Evolutionary conservation across 2,888 invertebrate genomes (phyloP), one percentile per base, ranked within the genome.

Genomic region (Odontocolon sp.): DNA sequence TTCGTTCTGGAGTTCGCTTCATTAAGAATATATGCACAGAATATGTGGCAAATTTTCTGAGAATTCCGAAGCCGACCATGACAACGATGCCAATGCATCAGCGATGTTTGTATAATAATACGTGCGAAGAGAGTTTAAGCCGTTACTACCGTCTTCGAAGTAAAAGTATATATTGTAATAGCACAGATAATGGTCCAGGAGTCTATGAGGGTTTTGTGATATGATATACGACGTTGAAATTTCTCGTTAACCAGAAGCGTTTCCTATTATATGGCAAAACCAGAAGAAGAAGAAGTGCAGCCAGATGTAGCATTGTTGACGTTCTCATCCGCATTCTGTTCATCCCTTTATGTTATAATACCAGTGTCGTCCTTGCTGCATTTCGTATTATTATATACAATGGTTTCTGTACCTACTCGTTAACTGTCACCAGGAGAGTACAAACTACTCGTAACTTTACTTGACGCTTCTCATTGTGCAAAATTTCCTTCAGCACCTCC

Each of bases 71-170:
- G 14, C 28, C 40, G 28, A 8, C 16, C n/a, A 23, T n/a, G 47
- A 36, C 21, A 33, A 21, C 36, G 54, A 33, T 5, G 8, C 9
- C 31, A n/a, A 61, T 9, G 21, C 31, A 9, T 59, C 11, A 18
- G 31, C 26, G 50, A 50, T 50, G 50, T 50, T 50, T 63, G 63
- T 33, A 36, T 33, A 38, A 64, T 64, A 50, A 64, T 50, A 64
- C 50, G 64, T 38, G 64, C 50, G 50, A 9, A 14, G 4, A 14
- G 5, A 26, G 57, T 79, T 61, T 68, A 18, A 38, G 70, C 36
- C 67, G 72, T 75, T 72, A 70, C 68, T 57, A 70, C 40, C 54
- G 52, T n/a, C 70, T n/a, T n/a, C n/a, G n/a, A n/a, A n/a, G n/a
- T 38, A 38, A 3, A 23, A 38, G 21, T 36, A 11, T 36, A 36